These are phyloP conservation scores for Carassius gibelio DNA, from an alignment of 2,113 vertebrate genomes.

Conservation along the genomic window DNA sequence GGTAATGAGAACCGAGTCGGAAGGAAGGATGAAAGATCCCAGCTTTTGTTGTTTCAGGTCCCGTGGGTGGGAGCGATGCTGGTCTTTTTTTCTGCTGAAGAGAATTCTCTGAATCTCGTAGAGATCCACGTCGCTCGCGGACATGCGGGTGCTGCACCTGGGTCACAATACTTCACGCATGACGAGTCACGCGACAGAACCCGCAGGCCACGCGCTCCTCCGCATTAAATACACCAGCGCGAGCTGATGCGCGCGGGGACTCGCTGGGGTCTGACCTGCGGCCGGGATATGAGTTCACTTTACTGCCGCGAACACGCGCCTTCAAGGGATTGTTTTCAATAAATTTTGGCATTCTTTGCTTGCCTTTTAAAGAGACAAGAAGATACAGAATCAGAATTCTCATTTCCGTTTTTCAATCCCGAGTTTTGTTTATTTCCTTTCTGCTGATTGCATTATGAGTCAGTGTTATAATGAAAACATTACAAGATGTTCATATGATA, in stretches of 20 bases:
- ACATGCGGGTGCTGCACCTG: constrained; percentile 80
- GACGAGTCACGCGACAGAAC: constrained; percentile 72
- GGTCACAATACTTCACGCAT: constrained; percentile 80
- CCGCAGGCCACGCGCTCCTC: constrained; percentile 67
- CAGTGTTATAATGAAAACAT: background rate
- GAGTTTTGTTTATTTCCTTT: background rate
- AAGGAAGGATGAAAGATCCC: constrained; percentile 38
- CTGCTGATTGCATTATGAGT: background rate
- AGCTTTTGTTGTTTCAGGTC: constrained; percentile 37
- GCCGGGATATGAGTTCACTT: constrained; percentile 42
- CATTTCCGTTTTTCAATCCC: constrained; percentile 4
- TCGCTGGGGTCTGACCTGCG: constrained; percentile 19
- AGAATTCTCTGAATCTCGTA: constrained; percentile 51
- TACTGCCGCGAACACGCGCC: constrained; percentile 27
- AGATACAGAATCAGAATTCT: background rate
- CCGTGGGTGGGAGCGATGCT: constrained; percentile 44
- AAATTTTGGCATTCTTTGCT: constrained; percentile 7
- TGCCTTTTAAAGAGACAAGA: background rate
- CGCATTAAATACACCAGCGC: constrained; percentile 74
- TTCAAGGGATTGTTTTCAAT: constrained; percentile 31
- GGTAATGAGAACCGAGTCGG: constrained; percentile 24
- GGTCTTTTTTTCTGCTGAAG: constrained; percentile 51
- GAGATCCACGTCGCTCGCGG: constrained; percentile 69
- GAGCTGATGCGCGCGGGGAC: background rate
- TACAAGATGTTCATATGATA: background rate